Evolutionary conservation across 2,113 vertebrate genomes (phyloP), one percentile per base, ranked within the genome.

Genomic region (Alaudala cheleensis): DNA sequence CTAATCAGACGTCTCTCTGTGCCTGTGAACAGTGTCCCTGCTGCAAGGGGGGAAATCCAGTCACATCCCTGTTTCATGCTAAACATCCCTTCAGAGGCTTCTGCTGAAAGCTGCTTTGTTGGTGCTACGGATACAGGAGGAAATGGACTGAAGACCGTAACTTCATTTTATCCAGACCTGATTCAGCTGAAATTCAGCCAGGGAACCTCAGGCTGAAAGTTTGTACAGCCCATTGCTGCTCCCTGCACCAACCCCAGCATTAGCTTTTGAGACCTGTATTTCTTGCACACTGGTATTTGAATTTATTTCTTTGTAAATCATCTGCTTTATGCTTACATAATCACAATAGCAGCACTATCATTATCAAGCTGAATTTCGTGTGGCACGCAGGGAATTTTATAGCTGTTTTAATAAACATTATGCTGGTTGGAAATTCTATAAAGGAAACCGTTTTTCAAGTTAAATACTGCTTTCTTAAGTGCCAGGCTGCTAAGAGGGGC

Each of bases 341-440:
- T 79, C 78, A 66, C 81, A 96, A 85, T 3, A 85, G 84, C 57
- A 95, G 57, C 50, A 14, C 62, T 79, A 82, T 42, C 65, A 79
- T 76, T 81, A 95, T 39, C 77, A 81, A 91, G 78, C 53, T 90
- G 91, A 92, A 95, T 89, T 95, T 91, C 78, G 89, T 31, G 45
- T 37, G 23, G 57, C 79, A 93, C 1, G 1, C 45, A 25, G 40
- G 44, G 70, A 93, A 90, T 91, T 95, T 92, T 87, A 92, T 33
- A 45, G 42, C n/a, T 92, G 29, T 72, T 92, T 85, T 95, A 95
- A 95, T 91, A 95, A 89, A 87, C 70, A 92, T 87, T 89, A 79
- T 3, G 4, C 65, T 87, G 79, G 84, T 73, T 91, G 57, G 61
- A 89, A 92, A 50, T 95, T 91, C 78, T 50, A 67, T 80, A 81